Evolutionary conservation across 2,113 vertebrate genomes (phyloP), one percentile per base, ranked within the genome.

Genomic region (Scolopax mira): DNA sequence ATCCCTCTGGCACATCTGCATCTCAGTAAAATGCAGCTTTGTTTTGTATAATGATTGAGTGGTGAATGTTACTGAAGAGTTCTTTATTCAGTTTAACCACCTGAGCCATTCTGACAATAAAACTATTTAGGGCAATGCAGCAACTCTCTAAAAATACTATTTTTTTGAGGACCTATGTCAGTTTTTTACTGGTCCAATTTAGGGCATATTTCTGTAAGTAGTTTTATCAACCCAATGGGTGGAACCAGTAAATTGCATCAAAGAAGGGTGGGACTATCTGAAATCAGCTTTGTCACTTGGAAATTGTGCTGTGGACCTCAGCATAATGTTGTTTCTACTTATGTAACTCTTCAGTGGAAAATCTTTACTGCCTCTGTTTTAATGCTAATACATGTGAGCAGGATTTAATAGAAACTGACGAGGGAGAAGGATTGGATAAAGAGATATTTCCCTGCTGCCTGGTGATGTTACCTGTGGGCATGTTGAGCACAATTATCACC

Each of bases 391-490:
- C 37, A 52, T 58, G 19, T 92, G 60, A 73, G 80, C 42, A 62
- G 30, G 41, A 79, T 52, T 83, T 89, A 93, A 91, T 75, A 67
- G 54, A 93, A 94, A 82, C 25, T 64, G 65, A 72, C 79, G 52
- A 89, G 90, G 72, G 49, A 71, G 91, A 52, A 86, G 90, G 31
- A 93, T 7, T 88, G 81, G 46, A 82, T 88, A 81, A 96, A 54
- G 55, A 94, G 39, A 41, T 79, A 79, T 86, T 94, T 91, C 15
- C 19, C 61, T 75, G 49, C 54, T 82, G 48, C 70, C 69, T 67
- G 22, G 30, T 4, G 4, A 52, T 78, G 41, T 39, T 87, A 65
- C 7, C n/a, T 74, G 41, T 78, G 60, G 44, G 10, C 46, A 31
- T 5, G 5, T 73, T 88, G 79, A 88, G 51, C 28, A 69, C 46